phyloP scores from a whole-genome alignment of 1,140 invertebrate genomes.

The Drosophila bipectinata region DNA sequence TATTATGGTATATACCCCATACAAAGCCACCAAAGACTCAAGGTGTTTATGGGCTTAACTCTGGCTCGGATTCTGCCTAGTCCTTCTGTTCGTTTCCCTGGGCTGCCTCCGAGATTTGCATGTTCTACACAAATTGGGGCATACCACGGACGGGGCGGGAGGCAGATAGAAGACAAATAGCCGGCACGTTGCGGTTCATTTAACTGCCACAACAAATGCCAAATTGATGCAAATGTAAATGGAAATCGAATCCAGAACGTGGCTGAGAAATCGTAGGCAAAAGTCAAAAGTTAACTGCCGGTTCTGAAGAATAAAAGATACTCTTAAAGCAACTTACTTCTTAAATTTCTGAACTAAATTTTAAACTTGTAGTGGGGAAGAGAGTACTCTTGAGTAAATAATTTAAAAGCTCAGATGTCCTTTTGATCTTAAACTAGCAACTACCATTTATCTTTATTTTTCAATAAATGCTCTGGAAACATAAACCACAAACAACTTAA shows the following conservation, averaged over 20 bases:
- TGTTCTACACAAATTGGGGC: conserved; percentile 45
- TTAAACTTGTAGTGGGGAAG: background rate
- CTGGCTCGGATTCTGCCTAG: conserved; percentile 24
- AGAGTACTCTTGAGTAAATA: background rate
- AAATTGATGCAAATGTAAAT: conserved; percentile 74
- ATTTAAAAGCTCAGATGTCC: background rate
- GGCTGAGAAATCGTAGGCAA: conserved; percentile 44
- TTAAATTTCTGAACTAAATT: background rate
- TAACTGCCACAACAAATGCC: conserved; percentile 61
- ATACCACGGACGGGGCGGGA: background rate
- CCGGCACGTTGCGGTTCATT: conserved; percentile 62
- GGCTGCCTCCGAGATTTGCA: conserved; percentile 56
- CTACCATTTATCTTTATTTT: conserved; percentile 4
- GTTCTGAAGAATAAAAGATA: conserved; percentile 5
- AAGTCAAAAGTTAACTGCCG: conserved; percentile 19
- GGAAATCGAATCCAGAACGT: conserved; percentile 43
- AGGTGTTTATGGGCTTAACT: conserved; percentile 72
- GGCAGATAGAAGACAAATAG: conserved; percentile 51
- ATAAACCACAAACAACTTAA: background rate
- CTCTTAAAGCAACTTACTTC: conserved; percentile 2
- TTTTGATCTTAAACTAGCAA: background rate
- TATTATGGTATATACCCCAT: conserved; percentile 12
- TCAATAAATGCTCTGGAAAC: background rate
- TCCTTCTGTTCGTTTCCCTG: background rate
- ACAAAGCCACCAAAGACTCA: conserved; percentile 59